phyloP scores from a whole-genome alignment of 2,113 vertebrate species.

The Leucoraja erinaceus region DNA sequence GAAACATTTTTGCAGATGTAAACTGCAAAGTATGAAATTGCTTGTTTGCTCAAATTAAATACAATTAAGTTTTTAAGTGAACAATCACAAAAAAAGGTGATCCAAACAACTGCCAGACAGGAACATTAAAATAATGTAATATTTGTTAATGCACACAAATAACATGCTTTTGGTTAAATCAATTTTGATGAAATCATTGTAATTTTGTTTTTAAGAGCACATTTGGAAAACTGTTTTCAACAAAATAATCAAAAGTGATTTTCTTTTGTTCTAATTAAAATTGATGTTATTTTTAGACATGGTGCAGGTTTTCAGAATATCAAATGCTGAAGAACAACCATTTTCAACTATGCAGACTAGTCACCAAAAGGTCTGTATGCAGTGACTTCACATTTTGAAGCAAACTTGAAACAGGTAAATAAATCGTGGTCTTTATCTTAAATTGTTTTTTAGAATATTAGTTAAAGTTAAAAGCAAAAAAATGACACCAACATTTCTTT shows the following conservation, averaged over 20 bases:
- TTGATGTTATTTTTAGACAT: not conserved
- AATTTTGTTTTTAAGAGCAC: not conserved
- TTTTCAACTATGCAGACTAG: not conserved
- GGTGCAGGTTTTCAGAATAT: not conserved
- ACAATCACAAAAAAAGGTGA: not conserved
- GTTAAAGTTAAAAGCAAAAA: not conserved
- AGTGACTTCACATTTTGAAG: not conserved
- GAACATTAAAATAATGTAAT: not conserved
- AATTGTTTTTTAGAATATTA: not conserved
- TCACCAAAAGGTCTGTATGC: not conserved
- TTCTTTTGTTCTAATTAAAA: not conserved
- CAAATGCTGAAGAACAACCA: not conserved
- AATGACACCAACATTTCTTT: not conserved
- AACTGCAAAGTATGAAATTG: not conserved
- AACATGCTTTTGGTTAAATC: not conserved
- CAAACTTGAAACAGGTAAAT: not conserved
- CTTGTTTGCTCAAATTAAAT: not conserved
- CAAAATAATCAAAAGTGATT: not conserved
- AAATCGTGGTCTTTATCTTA: not conserved
- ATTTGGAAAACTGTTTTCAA: not conserved
- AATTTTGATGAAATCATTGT: not conserved
- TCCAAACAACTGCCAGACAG: not conserved
- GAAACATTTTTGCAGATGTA: not conserved
- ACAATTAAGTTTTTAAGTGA: not conserved
- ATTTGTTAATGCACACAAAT: not conserved